Conservation (phyloP, 2,797 vertebrate species). For the Pterois miles region DNA sequence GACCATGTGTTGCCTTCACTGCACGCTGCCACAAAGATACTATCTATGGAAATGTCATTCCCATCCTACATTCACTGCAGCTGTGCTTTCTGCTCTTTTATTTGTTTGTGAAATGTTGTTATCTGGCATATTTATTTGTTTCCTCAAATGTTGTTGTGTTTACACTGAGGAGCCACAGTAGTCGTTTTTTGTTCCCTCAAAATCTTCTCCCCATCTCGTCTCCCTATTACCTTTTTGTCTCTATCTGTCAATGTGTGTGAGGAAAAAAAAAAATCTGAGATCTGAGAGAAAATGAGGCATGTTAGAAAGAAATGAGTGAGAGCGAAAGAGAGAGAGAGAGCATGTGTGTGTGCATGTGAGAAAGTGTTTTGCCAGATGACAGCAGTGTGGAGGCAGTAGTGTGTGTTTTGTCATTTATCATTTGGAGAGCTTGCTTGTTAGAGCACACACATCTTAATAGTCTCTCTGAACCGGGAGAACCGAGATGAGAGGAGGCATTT, state of each 20-base stretch:
- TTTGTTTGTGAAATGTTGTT: conserved; percentile 16
- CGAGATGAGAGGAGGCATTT: conserved; percentile 58
- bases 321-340: background rate
- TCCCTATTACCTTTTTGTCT: conserved; percentile 2
- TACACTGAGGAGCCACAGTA: background rate
- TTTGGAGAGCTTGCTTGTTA: conserved; percentile 64
- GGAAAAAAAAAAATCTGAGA: background rate
- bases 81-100: background rate
- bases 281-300: conserved; percentile 32
- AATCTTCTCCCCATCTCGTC: background rate
- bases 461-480: conserved; percentile 54
- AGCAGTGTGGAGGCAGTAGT: conserved; percentile 47
- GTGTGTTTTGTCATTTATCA: conserved; percentile 68
- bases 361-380: conserved; percentile 48
- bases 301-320: conserved; percentile 17
- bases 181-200: background rate
- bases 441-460: conserved; percentile 61
- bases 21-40: background rate
- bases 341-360: background rate
- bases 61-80: background rate
- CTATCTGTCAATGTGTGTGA: background rate
- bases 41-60: conserved; percentile 11
- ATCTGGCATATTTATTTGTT: conserved; percentile 26
- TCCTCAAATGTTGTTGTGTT: conserved; percentile 2
- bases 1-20: background rate